Base-by-base conservation (phyloP, 2,797 vertebrate genomes). In the Artibeus jamaicensis region DNA sequence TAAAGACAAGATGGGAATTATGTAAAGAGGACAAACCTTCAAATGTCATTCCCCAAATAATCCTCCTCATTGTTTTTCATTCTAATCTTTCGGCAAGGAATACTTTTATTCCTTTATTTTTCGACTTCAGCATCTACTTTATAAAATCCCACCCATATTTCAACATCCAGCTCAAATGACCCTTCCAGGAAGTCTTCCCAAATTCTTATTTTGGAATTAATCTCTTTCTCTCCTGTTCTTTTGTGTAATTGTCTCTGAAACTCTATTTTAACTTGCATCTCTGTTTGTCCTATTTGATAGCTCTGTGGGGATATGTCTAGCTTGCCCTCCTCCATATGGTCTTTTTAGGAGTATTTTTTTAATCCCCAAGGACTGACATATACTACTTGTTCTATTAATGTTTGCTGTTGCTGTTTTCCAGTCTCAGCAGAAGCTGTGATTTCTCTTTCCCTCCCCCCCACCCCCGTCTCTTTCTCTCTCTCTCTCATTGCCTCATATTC, bases 101-200 rank as follows among this genome's bases (percentile, higher is more conserved):
- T 21, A 24, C 74, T 19, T 94, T 53, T 85, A 3, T 90, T 10
- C 9, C 34, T 73, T 32, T 11, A 37, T 44, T 3, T 68, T n/a
- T 11, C 15, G 74, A 32, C 0, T 3, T 42, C 62, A 78, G 53
- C 26, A 6, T 91, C 39, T 46, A 24, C 48, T 88, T 84, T 74
- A 6, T 0, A 59, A 89, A 76, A 67, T 1, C 5, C 10, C 71
- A 19, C 21, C 11, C 22, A 3, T n/a, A 62, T 86, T 86, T 94
- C 79, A 76, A 71, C 34, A 81, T 74, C 32, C 29, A 79, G 34
- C 34, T 96, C 91, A 73, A 65, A 77, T 70, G 92, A 95, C 68
- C 29, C 74, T 57, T 67, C 67, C 18, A 79, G 82, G 42, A 86
- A 71, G 10, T 65, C 65, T 78, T 93, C 44, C 26, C 19, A 55